Evolutionary conservation across 2,113 vertebrate species (phyloP), one percentile per base, ranked within the genome.

Genomic region (Anhinga rufa): DNA sequence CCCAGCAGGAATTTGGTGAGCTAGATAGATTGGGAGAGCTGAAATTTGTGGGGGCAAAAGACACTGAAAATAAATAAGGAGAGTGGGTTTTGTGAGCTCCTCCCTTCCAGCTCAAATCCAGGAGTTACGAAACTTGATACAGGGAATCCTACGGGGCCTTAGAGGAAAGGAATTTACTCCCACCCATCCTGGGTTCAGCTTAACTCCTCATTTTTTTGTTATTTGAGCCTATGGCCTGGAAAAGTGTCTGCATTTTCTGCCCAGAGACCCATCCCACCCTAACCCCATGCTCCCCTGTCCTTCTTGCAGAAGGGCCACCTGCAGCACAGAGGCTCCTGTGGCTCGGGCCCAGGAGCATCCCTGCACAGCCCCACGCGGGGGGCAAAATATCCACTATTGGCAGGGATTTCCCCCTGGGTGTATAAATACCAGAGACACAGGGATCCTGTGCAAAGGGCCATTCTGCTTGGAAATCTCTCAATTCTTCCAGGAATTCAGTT

Each of bases 111-210:
- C 84, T 88, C 70, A 80, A 44, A 93, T 36, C 58, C 91, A 93
- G 81, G 75, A 96, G 83, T 92, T 82, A 86, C 16, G 92, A 96
- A 96, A 97, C 71, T 84, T 46, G 94, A 96, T 93, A 42, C 82
- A 75, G 78, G 75, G 95, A 95, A 95, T 95, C 93, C 92, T 92
- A 76, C 12, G 6, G 78, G 87, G 92, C 84, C 58, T 88, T 84
- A 12, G 77, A 92, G 94, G 84, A 82, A 94, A 95, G 89, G 97
- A 94, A 96, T 97, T 97, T 87, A 92, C 92, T 97, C 96, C 96
- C 97, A 93, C 94, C 96, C 94, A 95, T 92, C 89, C 91, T 91
- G 95, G 91, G 91, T 58, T 95, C 97, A 96, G 84, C 70, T 62
- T 94, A 77, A 82, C 92, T 95, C 91, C 81, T 97, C 84, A 17